Evolutionary conservation across 2,888 invertebrate species (phyloP), one percentile per base, ranked within the genome.

Genomic region (Latrodectus elegans): DNA sequence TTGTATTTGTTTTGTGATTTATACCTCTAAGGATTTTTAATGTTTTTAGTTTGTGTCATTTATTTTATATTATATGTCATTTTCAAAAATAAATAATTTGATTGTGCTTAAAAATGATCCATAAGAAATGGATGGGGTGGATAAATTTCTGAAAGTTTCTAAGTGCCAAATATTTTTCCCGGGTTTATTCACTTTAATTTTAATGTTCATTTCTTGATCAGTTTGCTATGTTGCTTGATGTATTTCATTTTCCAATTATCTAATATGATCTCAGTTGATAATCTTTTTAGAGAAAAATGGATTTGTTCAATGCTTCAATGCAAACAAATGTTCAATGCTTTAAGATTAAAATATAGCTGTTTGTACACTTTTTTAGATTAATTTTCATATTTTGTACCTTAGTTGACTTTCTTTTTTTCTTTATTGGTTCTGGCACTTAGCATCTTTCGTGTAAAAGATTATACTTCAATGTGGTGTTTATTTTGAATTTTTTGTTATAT

Each of bases 1-100:
- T 79, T 26, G 71, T 64, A 73, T 70, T 70, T 22, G 68, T 74
- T 82, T 52, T 77, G 84, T 78, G 65, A 68, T 53, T 84, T 85
- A 68, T 85, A 85, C 85, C 85, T 85, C 79, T 70, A 79, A 85
- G 85, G 85, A 85, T 79, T 85, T 55, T 51, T 79, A 78, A 53
- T 84, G 64, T 74, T 17, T 85, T 64, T 73, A 64, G 64, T 72
- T 74, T 53, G 71, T 82, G 74, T 82, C 64, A 74, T 65, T 74
- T 82, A 65, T 82, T 9, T 22, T 15, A 68, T 74, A 70, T 38
- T 1, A 3, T 1, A 3, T 38, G 38, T 38, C 38, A 38, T 38
- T 38, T 38, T 38, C 38, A 38, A 38, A 38, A 38, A 38, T 38
- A 38, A 38, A 38, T 38, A 6, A 38, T 38, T 38, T 60, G 6